Conservation (phyloP, 1,140 invertebrate species). For the Ostrea edulis region DNA sequence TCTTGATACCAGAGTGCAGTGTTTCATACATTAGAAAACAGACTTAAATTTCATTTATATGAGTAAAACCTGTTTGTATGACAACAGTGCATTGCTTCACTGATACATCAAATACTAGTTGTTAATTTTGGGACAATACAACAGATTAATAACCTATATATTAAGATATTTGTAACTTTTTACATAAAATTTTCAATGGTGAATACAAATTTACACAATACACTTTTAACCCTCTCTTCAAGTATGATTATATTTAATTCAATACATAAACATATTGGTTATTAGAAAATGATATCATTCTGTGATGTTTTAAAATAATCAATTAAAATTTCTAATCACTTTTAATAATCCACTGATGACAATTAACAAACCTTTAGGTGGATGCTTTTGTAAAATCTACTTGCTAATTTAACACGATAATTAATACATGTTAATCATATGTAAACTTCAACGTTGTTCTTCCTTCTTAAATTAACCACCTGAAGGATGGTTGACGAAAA, state of each 20-base stretch:
- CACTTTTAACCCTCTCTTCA: not conserved
- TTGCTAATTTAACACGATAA: not conserved
- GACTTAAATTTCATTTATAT: too few species aligned
- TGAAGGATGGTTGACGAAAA: constrained; percentile 23
- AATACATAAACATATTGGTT: not conserved
- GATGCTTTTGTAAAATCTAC: not conserved
- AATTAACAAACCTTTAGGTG: not conserved
- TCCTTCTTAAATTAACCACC: not conserved
- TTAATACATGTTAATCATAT: not conserved
- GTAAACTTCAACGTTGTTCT: not conserved
- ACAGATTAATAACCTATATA: too few species aligned
- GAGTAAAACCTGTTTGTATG: too few species aligned
- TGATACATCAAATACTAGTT: too few species aligned
- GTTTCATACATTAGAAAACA: too few species aligned
- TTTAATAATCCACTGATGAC: not conserved
- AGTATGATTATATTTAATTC: not conserved
- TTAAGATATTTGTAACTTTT: too few species aligned
- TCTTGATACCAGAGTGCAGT: too few species aligned
- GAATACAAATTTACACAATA: not conserved
- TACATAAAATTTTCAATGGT: not conserved
- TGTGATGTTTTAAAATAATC: not conserved
- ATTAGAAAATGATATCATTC: not conserved
- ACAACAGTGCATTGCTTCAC: too few species aligned
- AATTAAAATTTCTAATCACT: not conserved
- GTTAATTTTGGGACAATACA: too few species aligned